Conservation (phyloP, 2,113 vertebrate genomes). For the Myotis lucifugus region DNA sequence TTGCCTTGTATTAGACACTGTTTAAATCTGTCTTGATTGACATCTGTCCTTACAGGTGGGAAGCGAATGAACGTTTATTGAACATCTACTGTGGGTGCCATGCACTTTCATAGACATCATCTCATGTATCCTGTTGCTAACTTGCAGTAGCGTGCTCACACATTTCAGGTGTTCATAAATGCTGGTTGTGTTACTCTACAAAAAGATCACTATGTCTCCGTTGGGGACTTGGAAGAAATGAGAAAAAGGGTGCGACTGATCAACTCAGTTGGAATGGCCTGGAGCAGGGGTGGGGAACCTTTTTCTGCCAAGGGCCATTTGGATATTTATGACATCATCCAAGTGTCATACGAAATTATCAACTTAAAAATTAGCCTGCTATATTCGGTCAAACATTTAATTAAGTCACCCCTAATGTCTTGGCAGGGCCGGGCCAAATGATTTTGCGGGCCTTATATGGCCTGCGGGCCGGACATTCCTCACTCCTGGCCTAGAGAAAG, state of each 20-base stretch:
- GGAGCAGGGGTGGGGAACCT: background rate
- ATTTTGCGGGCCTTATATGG: too few relatives aligned
- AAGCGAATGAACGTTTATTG: background rate
- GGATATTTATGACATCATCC: too few relatives aligned
- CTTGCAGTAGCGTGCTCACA: background rate
- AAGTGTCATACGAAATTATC: too few relatives aligned
- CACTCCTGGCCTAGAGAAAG: background rate
- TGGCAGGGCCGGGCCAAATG: too few relatives aligned
- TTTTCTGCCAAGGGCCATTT: too few relatives aligned
- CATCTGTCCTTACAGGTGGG: background rate
- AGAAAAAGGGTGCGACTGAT: background rate
- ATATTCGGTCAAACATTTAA: too few relatives aligned
- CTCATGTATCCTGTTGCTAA: background rate
- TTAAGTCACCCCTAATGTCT: too few relatives aligned
- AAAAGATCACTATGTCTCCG: background rate
- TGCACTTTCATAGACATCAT: background rate
- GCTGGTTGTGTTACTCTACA: background rate
- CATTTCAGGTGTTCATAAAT: background rate
- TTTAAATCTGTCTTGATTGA: constrained; percentile 24
- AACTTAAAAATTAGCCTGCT: too few relatives aligned
- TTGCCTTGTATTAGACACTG: background rate
- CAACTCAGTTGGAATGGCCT: background rate
- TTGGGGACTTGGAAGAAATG: background rate
- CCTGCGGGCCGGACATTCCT: too few relatives aligned
- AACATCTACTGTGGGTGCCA: background rate